Base-by-base conservation (phyloP, 2,888 invertebrate species). In the Agriopis leucophaearia region DNA sequence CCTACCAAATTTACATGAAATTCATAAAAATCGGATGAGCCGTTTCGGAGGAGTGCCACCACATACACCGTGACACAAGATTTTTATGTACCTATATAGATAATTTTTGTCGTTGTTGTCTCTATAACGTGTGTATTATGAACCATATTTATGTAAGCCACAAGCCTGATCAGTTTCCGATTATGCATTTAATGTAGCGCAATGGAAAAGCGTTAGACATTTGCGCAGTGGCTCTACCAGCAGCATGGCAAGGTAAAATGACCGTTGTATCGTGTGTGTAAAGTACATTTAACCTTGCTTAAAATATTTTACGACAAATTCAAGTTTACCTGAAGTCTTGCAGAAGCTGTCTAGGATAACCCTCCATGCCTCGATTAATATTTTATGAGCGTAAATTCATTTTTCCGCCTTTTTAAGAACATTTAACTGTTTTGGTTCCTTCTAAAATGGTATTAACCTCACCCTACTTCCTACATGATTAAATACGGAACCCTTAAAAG, bases 131-230 rank as follows among this genome's bases (percentile, higher is more conserved):
- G n/a, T 38, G 36, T 38, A 5, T 35, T 50, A n/a, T 16, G 13
- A 9, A 13, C 16, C 42, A 42, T 48, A 66, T 65, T 63, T 61
- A 72, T 72, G 64, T 56, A 72, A 72, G 74, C 74, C 74, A 74
- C 72, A 69, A 69, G 74, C 42, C 52, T 16, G 27, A 61, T 63
- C 50, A 54, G 42, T 16, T 44, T 42, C 15, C 18, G 55, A 63
- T 58, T 50, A 57, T 67, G 36, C 58, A 57, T 40, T 59, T 47
- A 59, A 40, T 48, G 48, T 52, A 42, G 18, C 27, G 40, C 45
- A 40, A 50, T 59, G 27, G 59, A 40, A 59, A 40, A 27, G 18
- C 8, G 48, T 13, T 9, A 12, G 10, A 40, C 40, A 59, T 52
- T 59, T 52, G 61, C 38, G 54, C 18, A 62, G 45, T 47, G 12